Evolutionary conservation across 2,113 vertebrate genomes (phyloP).

Genomic region (Bucco capensis): DNA sequence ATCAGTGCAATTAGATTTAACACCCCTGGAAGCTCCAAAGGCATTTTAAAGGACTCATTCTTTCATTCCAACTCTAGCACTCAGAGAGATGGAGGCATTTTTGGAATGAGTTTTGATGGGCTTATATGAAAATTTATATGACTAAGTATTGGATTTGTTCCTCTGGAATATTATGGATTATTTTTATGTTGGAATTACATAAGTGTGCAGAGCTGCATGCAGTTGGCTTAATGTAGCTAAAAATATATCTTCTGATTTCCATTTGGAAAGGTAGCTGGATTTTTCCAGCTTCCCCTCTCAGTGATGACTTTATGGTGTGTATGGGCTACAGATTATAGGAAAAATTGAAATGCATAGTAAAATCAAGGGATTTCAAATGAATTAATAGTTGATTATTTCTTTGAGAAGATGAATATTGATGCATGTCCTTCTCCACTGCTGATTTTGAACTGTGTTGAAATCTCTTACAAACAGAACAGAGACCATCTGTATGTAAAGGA

Average conservation of each 20-base stretch:
- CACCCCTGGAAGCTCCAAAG: slow-evolving; percentile 74
- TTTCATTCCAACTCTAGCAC: slow-evolving; percentile 68
- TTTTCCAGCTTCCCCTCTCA: slow-evolving; percentile 59
- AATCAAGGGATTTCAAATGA: slow-evolving; percentile 32
- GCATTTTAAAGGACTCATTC: slow-evolving; percentile 69
- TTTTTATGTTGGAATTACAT: slow-evolving; percentile 80
- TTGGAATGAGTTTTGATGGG: slow-evolving; percentile 77
- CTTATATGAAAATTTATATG: slow-evolving; percentile 79
- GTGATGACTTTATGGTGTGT: slow-evolving; percentile 68
- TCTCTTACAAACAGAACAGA: neutral
- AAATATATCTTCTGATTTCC: slow-evolving; percentile 74
- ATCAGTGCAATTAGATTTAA: slow-evolving; percentile 78
- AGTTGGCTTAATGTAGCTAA: slow-evolving; percentile 77
- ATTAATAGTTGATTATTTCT: slow-evolving; percentile 56
- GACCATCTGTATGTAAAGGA: slow-evolving; percentile 8
- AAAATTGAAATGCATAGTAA: slow-evolving; percentile 64
- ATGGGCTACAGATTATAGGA: slow-evolving; percentile 60
- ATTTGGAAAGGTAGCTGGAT: slow-evolving; percentile 69
- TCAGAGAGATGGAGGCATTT: slow-evolving; percentile 77
- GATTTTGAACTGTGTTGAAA: neutral
- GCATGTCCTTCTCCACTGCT: neutral
- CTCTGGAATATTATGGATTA: slow-evolving; percentile 80
- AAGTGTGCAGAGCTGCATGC: slow-evolving; percentile 73
- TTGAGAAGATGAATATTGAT: neutral
- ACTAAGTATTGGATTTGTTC: slow-evolving; percentile 78